Evolutionary conservation across 1,140 invertebrate genomes (phyloP).

Genomic region (Cataglyphis hispanica): DNA sequence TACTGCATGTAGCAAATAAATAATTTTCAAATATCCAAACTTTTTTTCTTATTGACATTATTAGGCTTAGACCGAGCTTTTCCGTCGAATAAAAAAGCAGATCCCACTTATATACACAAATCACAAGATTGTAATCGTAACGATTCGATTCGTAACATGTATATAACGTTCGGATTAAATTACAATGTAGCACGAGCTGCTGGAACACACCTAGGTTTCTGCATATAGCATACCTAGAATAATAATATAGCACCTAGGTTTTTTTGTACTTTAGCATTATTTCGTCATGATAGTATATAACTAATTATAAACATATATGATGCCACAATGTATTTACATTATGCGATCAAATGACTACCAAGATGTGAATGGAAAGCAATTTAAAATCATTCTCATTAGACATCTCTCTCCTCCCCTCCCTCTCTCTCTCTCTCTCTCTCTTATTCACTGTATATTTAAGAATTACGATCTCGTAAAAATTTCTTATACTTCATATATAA

Average conservation of each 20-base stretch:
- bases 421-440: neutral
- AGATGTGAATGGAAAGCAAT: constrained; percentile 80
- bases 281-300: constrained; percentile 83
- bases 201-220: constrained; percentile 78
- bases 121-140: constrained; percentile 46
- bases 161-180: constrained; percentile 62
- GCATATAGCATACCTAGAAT: constrained; percentile 81
- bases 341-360: constrained; percentile 80
- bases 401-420: constrained; percentile 46
- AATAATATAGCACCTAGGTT: constrained; percentile 87
- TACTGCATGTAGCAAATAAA: constrained; percentile 45
- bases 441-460: constrained; percentile 30
- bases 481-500: constrained; percentile 55
- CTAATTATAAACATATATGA: constrained; percentile 78
- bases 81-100: constrained; percentile 45
- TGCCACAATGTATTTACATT: constrained; percentile 84
- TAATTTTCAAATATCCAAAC: constrained; percentile 21
- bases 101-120: constrained; percentile 24
- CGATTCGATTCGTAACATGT: constrained; percentile 55
- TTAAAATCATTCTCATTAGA: constrained; percentile 61
- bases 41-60: constrained; percentile 33
- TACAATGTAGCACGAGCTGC: constrained; percentile 75
- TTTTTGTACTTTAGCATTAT: constrained; percentile 87
- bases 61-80: constrained; percentile 58
- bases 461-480: constrained; percentile 67